Base-by-base conservation (phyloP, 2,888 invertebrate genomes). In the Melieria omissa region DNA sequence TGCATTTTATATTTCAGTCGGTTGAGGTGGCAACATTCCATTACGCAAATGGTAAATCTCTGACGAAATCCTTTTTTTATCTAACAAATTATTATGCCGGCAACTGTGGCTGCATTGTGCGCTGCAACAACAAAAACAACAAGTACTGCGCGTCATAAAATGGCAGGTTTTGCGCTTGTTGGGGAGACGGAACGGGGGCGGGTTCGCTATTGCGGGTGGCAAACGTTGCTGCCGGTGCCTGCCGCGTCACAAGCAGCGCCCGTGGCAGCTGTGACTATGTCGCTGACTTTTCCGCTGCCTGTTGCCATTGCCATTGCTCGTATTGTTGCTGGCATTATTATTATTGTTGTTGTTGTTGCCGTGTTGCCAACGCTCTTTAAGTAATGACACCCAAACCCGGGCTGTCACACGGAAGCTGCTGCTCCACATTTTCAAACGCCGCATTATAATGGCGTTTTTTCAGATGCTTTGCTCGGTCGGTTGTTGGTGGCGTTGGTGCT, bases 401-500 rank as follows among this genome's bases (percentile, higher is more conserved):
- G 44, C 44, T 45, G 44, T 46, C 45, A 16, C 49, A 60, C 60
- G 65, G 61, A 70, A 57, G 58, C n/a, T 64, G 55, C 41, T 70
- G 70, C 64, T 70, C 65, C 54, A 71, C 14, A 65, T 65, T 71
- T 65, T 65, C 46, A 60, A 54, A 7, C 14, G 42, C 41, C 49
- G 41, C 49, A 16, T 60, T 44, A 14, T 55, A 57, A 42, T 63
- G 14, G 10, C 3, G 14, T 46, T 47, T 57, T 57, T 45, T 14
- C 8, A 16, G 14, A 44, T 62, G n/a, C 3, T 55, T 49, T 10
- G 49, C 14, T 64, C 47, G 70, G 10, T 77, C 76, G 81, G 79
- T 81, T 81, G 77, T 80, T 77, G 77, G 76, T 79, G 74, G 14
- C 10, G 16, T 54, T 14, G 16, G 29, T 76, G 67, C 8, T 41